Conservation (phyloP, 2,888 invertebrate genomes). For the Malthinus flaveolus region DNA sequence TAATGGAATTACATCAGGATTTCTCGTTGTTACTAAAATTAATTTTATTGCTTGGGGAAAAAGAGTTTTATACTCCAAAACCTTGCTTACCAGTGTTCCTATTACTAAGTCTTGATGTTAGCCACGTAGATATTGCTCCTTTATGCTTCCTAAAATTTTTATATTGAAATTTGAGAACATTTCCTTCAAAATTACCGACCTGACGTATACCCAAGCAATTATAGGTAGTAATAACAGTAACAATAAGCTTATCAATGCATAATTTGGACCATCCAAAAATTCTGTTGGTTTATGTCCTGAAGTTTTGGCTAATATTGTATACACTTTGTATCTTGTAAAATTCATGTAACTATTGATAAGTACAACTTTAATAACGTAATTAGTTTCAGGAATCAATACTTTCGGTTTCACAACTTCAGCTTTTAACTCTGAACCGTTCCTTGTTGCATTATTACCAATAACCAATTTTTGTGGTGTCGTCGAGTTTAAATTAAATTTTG, state of each 20-base stretch:
- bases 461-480: not conserved
- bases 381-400: too few relatives aligned
- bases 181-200: conserved; percentile 16
- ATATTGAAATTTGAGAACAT: not conserved
- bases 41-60: too few relatives aligned
- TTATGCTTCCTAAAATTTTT: conserved; percentile 7
- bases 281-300: not conserved
- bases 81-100: too few relatives aligned
- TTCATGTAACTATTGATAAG: too few relatives aligned
- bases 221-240: conserved; percentile 25
- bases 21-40: not conserved
- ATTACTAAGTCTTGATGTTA: too few relatives aligned
- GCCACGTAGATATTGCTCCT: not conserved
- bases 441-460: not conserved
- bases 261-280: not conserved
- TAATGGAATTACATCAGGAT: conserved; percentile 21
- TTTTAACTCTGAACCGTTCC: not conserved
- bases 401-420: not conserved
- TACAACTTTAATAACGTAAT: too few relatives aligned
- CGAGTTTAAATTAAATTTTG: not conserved
- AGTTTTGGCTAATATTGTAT: not conserved
- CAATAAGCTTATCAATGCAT: conserved; percentile 21
- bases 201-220: conserved; percentile 8
- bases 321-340: not conserved
- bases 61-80: too few relatives aligned